Evolutionary conservation across 2,113 vertebrate genomes (phyloP).

Genomic region (Carollia perspicillata): DNA sequence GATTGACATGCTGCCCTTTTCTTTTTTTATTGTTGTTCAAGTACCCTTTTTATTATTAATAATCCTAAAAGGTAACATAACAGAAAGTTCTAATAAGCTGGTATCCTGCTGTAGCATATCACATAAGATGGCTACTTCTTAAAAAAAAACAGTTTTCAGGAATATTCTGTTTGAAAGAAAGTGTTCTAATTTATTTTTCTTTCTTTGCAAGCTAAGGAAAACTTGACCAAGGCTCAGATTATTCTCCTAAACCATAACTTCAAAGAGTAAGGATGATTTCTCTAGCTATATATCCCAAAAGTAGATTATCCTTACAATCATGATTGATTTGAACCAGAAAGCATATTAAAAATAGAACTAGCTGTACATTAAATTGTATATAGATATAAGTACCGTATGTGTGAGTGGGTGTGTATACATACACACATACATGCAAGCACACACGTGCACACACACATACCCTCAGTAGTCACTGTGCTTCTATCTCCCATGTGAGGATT

Average conservation of each 20-base stretch:
- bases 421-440: not conserved
- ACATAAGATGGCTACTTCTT: not conserved
- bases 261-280: not conserved
- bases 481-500: not conserved
- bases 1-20: not conserved
- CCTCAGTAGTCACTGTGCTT: not conserved
- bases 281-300: not conserved
- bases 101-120: not conserved
- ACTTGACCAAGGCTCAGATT: not conserved
- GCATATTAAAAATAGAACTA: not conserved
- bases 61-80: not conserved
- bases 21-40: no score
- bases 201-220: not conserved
- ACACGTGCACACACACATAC: not conserved
- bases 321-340: not conserved
- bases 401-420: not conserved
- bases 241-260: not conserved
- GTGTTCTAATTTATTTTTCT: not conserved
- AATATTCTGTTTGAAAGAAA: not conserved
- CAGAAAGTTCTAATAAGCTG: not conserved
- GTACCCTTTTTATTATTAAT: not conserved
- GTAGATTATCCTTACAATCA: not conserved
- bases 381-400: not conserved
- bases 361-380: not conserved
- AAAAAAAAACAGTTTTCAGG: not conserved